Base-by-base conservation (phyloP, 2,888 invertebrate species). In the Embidobia sp. region DNA sequence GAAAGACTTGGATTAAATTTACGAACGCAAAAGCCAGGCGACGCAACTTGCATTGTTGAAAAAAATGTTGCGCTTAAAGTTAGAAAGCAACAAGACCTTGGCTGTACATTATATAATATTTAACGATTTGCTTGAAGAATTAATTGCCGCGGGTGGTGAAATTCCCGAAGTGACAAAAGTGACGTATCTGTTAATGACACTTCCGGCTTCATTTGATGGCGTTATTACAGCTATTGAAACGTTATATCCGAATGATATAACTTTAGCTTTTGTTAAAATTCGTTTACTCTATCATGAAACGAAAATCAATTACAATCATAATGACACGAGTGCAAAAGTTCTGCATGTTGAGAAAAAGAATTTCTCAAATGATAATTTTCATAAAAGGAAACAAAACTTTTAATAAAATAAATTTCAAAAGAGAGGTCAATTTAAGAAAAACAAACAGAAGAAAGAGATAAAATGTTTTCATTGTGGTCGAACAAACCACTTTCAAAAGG, bases 171-270 rank as follows among this genome's bases (percentile, higher is more conserved):
- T 53, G 22, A 0, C 6, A 18, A 18, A n/a, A n/a, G n/a, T n/a
- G n/a, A n/a, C 2, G 1, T 18, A 2, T 18, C 5, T 37, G 1
- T 22, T 33, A 5, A 18, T 6, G 0, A 19, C 33, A 1, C 33
- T 51, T 15, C 51, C 33, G 2, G 5, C 19, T 6, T 16, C 18
- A 2, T 51, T 6, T 11, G 13, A 31, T 5, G 11, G 11, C 0
- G 33, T 51, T 1, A 10, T 33, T 18, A 51, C 51, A 2, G 33
- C 51, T 0, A 51, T 51, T 6, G 33, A 51, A 33, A 51, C 33
- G 3, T 18, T 33, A 2, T 19, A 2, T 40, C 40, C 51, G 5
- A 11, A 51, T 11, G n/a, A 33, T 15, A 10, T 51, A 2, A 51
- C 51, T 3, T 6, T 51, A 0, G 2, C 33, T 2, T 51, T 51